Base-by-base conservation (phyloP, 1,140 invertebrate genomes). In the Zaprionus africanus region DNA sequence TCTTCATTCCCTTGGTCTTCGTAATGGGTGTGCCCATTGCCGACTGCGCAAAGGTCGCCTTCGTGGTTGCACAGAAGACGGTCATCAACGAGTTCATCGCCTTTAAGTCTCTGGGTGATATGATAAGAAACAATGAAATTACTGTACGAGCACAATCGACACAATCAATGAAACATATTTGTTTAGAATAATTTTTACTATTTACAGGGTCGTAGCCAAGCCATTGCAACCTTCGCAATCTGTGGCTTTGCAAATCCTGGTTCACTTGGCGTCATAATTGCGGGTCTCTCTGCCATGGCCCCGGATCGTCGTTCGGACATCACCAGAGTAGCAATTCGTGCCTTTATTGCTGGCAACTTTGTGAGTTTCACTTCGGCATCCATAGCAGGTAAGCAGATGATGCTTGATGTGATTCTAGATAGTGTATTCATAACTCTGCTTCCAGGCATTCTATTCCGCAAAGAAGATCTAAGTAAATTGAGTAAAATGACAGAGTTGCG, bases 81-180 rank as follows among this genome's bases (percentile, higher is more conserved):
- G 94, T 97, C 0, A 94, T 98, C 1, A 99, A 98, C 86, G 98
- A 98, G 93, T 98, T 98, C 87, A 95, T 98, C 0, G 98, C 97
- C 1, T 99, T 98, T 90, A 93, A 96, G 86, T 93, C 95, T 73
- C 92, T 98, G 75, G 95, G 96, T 1, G 92, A 95, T 69, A 94
- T 95, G 79, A 95, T 95, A 65, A 81, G 82, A n/a, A 79, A 87
- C 0, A 92, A 93, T 0, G 68, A 93, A 61, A 78, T 98, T 17
- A 95, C 94, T n/a, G 96, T 96, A 92, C 93, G 93, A 4, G 36
- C 2, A 36, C 1, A 28, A 28, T 1, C 13, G 54, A n/a, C 5
- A 26, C 19, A 7, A 51, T 34, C 31, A 11, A 34, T 34, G 9
- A 11, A 11, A 3, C 31, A 11, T 11, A 34, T 9, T 11, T 34